Percentiles rank a stretch among this genome's conserved stretches.
phyloP scores from a whole-genome alignment of 1,140 invertebrate species.

The roundworm (Caenorhabditis elegans) region DNA sequence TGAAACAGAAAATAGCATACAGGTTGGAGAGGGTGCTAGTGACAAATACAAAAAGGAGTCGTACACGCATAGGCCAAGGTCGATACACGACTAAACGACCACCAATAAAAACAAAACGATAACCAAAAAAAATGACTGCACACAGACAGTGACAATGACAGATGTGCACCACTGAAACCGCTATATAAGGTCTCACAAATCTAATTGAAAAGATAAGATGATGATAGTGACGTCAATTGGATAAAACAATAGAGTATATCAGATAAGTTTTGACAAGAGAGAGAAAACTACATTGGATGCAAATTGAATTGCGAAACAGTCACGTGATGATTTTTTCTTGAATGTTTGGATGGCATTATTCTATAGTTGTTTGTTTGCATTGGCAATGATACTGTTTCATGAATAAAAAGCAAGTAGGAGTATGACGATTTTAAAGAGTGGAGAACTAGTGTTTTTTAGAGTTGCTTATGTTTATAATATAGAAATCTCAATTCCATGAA shows the following conservation, averaged over 20 bases:
- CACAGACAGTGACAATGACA: not conserved
- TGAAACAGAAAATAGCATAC: not conserved
- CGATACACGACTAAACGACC: not conserved
- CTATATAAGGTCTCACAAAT: not conserved
- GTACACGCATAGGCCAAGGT: slow-evolving; percentile 14
- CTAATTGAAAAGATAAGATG: not conserved
- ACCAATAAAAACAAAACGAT: not conserved
- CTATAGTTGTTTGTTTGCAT: not conserved
- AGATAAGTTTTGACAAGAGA: not conserved
- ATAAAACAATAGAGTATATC: not conserved
- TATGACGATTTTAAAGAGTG: too few species aligned
- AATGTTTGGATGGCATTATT: not conserved
- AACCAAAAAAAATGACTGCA: not conserved
- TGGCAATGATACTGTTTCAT: slow-evolving; percentile 8
- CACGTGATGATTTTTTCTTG: not conserved
- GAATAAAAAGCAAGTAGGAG: too few species aligned
- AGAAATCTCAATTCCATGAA: too few species aligned
- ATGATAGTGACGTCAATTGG: not conserved
- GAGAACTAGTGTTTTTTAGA: too few species aligned
- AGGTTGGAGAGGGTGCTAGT: not conserved
- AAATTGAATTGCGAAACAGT: not conserved
- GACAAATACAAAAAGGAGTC: not conserved
- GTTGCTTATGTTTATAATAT: too few species aligned
- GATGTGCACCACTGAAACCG: too few species aligned
- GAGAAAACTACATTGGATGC: not conserved